A percentile compares a stretch with the other conserved stretches of the same genome.
phyloP scores from a whole-genome alignment of 2,797 vertebrate genomes.

The Spinus olivaceus region DNA sequence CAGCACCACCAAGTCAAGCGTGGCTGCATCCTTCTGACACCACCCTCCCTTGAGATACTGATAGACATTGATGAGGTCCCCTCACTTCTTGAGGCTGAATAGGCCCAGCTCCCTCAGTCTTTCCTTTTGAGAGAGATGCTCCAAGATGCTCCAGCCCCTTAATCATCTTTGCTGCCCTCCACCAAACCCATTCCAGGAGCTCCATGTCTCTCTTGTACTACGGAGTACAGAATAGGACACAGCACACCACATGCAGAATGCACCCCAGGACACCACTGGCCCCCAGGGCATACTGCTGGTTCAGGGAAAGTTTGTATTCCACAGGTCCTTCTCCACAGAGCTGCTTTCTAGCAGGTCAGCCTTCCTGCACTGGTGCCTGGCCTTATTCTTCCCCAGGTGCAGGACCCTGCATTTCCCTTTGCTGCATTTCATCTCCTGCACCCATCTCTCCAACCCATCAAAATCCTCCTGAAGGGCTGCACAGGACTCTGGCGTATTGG shows the following conservation, averaged over 20 bases:
- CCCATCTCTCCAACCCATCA: background rate
- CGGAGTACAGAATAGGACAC: background rate
- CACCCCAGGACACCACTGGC: fast-evolving
- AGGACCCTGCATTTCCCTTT: background rate
- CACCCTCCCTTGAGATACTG: background rate
- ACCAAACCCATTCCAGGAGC: background rate
- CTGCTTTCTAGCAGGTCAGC: background rate
- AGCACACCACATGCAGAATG: background rate
- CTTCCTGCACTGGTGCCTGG: background rate
- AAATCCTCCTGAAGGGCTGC: background rate
- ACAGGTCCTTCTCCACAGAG: background rate
- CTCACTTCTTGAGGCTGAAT: background rate
- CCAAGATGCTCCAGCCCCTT: background rate
- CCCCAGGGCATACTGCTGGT: background rate
- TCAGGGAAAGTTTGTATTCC: background rate
- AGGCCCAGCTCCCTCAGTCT: background rate
- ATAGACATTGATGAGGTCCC: background rate
- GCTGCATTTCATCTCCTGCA: background rate
- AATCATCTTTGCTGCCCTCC: background rate
- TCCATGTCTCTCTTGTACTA: background rate
- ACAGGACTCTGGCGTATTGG: fast-evolving
- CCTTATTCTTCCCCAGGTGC: background rate
- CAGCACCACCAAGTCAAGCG: fast-evolving
- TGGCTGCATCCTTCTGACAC: too few species aligned
- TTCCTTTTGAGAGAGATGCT: background rate